These are phyloP conservation scores for Actinostola sp. DNA, from an alignment of 92 coral and sea anemone genomes.

Conservation along the genomic window DNA sequence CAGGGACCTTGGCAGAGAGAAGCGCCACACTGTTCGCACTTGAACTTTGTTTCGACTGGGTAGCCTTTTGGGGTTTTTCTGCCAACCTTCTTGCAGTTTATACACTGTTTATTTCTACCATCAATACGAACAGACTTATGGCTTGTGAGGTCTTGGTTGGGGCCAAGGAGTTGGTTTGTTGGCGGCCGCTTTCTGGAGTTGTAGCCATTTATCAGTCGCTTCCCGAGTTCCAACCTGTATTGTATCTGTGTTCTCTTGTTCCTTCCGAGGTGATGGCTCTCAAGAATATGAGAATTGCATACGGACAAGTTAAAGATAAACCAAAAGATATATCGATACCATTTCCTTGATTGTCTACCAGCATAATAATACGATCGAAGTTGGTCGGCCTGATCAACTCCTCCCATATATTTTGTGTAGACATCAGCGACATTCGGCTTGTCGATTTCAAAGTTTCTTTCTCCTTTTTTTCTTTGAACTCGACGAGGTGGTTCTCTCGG, in stretches of 20 bases:
- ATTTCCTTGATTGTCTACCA: too few relatives aligned
- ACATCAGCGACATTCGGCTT: too few relatives aligned
- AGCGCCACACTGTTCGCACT: constrained; percentile 51
- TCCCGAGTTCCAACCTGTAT: constrained; percentile 41
- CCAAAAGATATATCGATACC: too few relatives aligned
- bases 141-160: background rate
- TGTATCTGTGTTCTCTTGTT: constrained; percentile 29
- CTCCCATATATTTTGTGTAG: too few relatives aligned
- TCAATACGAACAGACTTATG: constrained; percentile 27
- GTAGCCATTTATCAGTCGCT: constrained; percentile 47
- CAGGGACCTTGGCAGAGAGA: constrained; percentile 54
- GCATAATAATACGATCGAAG: too few relatives aligned
- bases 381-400: too few relatives aligned
- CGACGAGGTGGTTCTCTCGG: too few relatives aligned
- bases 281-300: constrained; percentile 33
- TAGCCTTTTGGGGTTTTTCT: constrained; percentile 43
- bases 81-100: constrained; percentile 39
- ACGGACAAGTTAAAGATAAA: too few relatives aligned
- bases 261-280: constrained; percentile 24
- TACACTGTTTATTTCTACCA: constrained; percentile 36
- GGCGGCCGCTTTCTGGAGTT: constrained; percentile 24
- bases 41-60: constrained; percentile 43
- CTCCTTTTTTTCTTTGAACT: too few relatives aligned
- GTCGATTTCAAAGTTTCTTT: too few relatives aligned
- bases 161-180: background rate